Base-by-base conservation (phyloP, 1,140 invertebrate species). In the Chrysomallon squamiferum region DNA sequence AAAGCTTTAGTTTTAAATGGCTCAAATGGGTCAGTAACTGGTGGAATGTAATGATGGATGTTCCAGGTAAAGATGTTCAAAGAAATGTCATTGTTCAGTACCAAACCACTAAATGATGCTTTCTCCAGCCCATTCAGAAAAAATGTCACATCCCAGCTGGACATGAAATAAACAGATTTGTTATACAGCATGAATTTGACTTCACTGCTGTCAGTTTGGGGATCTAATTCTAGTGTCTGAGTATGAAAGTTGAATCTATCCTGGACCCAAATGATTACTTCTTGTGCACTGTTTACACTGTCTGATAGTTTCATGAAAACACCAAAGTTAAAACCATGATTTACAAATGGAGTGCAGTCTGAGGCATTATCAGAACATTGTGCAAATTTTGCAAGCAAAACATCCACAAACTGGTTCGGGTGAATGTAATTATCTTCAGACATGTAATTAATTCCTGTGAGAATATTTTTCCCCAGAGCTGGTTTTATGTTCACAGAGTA, bases 191-290 rank as follows among this genome's bases (percentile, higher is more conserved):
- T 25, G 25, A 54, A 27, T 13, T 18, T 27, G 29, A 54, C n/a
- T 15, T 54, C 50, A 30, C 25, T 20, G 18, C 15, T 25, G 3
- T 25, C 22, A 3, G 29, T 13, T n/a, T 30, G 15, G 4, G 25
- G n/a, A 54, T 54, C 50, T 20, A 54, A 22, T 15, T 54, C n/a
- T 29, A 27, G 2, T 27, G n/a, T 25, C 18, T 27, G 15, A 54
- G 4, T 22, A 54, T 54, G 50, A 20, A 54, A 15, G 22, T 27
- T 54, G 50, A 54, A 54, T 54, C 25, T 25, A 54, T 54, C 50
- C 13, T 29, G 22, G 25, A 30, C 50, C 50, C 50, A 54, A 13
- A 54, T 27, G 3, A 54, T 25, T 27, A 20, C 29, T 7, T 27
- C 18, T 0, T 25, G n/a, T 5, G 15, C 35, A 7, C 5, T 38